Percentiles rank a stretch among this genome's conserved stretches.
phyloP scores from a whole-genome alignment of 2,888 invertebrate species.

The Hemaris fuciformis region DNA sequence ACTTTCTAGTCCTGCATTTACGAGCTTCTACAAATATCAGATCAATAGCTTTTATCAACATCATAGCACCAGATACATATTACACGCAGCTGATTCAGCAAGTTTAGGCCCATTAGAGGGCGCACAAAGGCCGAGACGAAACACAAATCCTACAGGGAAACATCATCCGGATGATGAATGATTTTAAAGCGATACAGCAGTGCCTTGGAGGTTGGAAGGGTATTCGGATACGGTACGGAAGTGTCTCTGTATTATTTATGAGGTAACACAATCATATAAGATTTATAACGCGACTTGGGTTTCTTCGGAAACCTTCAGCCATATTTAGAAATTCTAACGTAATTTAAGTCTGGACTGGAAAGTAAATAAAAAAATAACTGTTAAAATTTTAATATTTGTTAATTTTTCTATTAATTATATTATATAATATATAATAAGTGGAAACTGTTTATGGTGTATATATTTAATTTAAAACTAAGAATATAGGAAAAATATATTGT shows the following conservation, averaged over 20 bases:
- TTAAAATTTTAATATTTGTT: no score
- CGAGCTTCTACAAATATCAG: not conserved
- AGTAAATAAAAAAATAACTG: no score
- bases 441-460: no score
- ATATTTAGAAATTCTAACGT: no score
- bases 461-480: no score
- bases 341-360: no score
- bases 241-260: not conserved
- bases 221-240: not conserved
- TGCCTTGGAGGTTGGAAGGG: not conserved
- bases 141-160: constrained; percentile 56
- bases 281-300: not conserved
- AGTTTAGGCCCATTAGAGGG: constrained; percentile 52
- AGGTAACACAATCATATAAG: not conserved
- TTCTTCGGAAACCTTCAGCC: not conserved
- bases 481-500: no score
- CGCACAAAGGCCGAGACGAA: constrained; percentile 53
- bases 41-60: not conserved
- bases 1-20: not conserved
- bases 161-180: constrained; percentile 68
- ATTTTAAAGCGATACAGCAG: constrained; percentile 62
- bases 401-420: no score
- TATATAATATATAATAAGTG: no score
- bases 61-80: constrained; percentile 25
- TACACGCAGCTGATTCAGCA: constrained; percentile 40